phyloP scores from a whole-genome alignment of 2,113 vertebrate species.

The Melanostigma gelatinosum region DNA sequence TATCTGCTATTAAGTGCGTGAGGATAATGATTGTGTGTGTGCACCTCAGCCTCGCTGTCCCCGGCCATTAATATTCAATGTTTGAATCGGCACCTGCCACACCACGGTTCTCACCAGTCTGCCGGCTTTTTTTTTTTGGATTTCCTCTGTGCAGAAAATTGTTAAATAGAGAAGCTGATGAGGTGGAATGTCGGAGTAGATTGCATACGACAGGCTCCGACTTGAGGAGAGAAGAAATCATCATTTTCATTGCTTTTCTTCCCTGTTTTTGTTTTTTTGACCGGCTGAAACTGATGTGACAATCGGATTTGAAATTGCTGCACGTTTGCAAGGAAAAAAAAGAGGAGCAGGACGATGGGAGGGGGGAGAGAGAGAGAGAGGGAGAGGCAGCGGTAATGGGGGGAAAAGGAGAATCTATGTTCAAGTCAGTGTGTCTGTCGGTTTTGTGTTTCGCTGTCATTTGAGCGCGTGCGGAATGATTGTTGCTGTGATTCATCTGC shows the following conservation, averaged over 20 bases:
- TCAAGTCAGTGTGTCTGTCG: conserved; percentile 59
- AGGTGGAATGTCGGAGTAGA: conserved; percentile 78
- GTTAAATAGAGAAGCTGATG: conserved; percentile 80
- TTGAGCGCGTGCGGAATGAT: conserved; percentile 58
- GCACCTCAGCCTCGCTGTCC: conserved; percentile 32
- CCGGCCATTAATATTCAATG: conserved; percentile 69
- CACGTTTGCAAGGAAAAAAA: conserved; percentile 51
- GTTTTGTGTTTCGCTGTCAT: conserved; percentile 59
- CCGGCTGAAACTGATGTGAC: conserved; percentile 75
- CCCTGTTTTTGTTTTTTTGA: conserved; percentile 42
- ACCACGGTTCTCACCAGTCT: conserved; percentile 55
- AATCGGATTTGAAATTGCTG: conserved; percentile 73
- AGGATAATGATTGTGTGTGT: conserved; percentile 45
- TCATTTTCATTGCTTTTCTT: conserved; percentile 66
- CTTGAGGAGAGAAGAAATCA: conserved; percentile 70
- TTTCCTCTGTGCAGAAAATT: conserved; percentile 68
- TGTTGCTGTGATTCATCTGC: conserved; percentile 63
- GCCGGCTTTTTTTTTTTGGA: conserved; percentile 55
- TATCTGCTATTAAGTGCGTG: conserved; percentile 72
- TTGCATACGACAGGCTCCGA: conserved; percentile 77
- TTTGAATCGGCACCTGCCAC: conserved; percentile 66
- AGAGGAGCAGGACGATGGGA: background rate
- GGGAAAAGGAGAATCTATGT: conserved; percentile 48
- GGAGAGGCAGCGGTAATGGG: background rate
- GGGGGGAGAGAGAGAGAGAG: background rate